A percentile compares a stretch with the other conserved stretches of the same genome.
Conservation (phyloP, 2,797 vertebrate genomes). For the Acridotheres tristis region DNA sequence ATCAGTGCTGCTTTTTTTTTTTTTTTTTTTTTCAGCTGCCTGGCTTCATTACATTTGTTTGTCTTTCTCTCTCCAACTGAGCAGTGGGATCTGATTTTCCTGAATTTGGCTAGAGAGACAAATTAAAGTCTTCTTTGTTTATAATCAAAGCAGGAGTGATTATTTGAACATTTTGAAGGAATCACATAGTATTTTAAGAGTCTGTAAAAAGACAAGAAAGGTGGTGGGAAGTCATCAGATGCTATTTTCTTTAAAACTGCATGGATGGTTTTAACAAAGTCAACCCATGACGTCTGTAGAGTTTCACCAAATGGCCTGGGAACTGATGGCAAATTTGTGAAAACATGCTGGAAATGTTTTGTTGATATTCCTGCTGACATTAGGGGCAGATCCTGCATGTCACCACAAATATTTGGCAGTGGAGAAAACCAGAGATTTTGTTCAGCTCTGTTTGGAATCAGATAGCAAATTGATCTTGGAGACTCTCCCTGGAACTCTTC, state of each 20-base stretch:
- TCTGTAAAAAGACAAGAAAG: constrained; percentile 51
- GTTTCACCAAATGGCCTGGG: constrained; percentile 67
- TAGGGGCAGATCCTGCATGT: constrained; percentile 75
- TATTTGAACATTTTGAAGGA: constrained; percentile 60
- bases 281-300: constrained; percentile 46
- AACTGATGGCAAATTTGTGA: constrained; percentile 74
- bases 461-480: constrained; percentile 70
- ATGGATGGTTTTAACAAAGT: constrained; percentile 50
- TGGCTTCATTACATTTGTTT: constrained; percentile 65
- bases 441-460: constrained; percentile 68
- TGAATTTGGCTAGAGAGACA: constrained; percentile 61
- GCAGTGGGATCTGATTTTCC: constrained; percentile 61
- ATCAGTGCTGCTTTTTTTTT: background rate
- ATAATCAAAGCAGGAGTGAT: constrained; percentile 63
- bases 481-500: constrained; percentile 63
- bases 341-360: constrained; percentile 74
- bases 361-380: constrained; percentile 72
- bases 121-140: constrained; percentile 68
- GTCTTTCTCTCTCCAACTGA: constrained; percentile 61
- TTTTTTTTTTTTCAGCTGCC: constrained; percentile 12
- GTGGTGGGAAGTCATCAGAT: constrained; percentile 45
- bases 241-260: constrained; percentile 31
- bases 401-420: constrained; percentile 77
- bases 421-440: constrained; percentile 68
- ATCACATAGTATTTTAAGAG: constrained; percentile 36